Percentiles rank a stretch among this genome's conserved stretches.
These are phyloP conservation scores for Anastatus disparis DNA, from an alignment of 1,140 invertebrate genomes.

Conservation along the genomic window DNA sequence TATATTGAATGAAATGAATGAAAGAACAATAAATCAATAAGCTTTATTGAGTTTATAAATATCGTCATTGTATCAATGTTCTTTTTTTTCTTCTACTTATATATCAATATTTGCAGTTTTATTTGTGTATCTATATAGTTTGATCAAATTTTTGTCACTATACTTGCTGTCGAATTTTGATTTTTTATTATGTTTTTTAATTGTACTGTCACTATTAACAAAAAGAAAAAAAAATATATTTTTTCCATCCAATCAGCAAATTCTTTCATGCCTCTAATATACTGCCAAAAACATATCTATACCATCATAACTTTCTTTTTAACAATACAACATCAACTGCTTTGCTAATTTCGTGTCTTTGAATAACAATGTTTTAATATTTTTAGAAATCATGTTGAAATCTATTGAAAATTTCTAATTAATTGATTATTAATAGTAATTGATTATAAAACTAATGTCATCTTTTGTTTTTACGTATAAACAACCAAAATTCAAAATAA, in stretches of 20 bases:
- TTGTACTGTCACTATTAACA: neutral
- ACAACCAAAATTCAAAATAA: too few species aligned
- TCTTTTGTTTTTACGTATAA: neutral
- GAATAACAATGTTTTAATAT: neutral
- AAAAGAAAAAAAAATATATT: neutral
- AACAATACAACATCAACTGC: neutral
- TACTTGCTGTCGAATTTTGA: too few species aligned
- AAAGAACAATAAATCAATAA: neutral
- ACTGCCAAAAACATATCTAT: neutral
- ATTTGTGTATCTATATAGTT: too few species aligned
- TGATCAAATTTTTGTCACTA: too few species aligned
- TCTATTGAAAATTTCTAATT: neutral
- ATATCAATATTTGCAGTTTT: neutral
- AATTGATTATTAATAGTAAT: neutral
- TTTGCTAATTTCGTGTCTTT: conserved; percentile 25
- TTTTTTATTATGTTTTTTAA: neutral
- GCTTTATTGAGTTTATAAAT: too few species aligned
- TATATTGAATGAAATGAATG: neutral
- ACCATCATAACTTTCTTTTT: neutral
- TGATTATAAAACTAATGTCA: neutral
- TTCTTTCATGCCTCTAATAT: conserved; percentile 4
- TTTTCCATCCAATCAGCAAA: neutral
- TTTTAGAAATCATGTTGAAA: neutral
- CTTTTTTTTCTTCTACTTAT: too few species aligned
- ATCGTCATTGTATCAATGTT: neutral